Base-by-base conservation (phyloP, 2,113 vertebrate genomes). In the Brachirus orientalis region DNA sequence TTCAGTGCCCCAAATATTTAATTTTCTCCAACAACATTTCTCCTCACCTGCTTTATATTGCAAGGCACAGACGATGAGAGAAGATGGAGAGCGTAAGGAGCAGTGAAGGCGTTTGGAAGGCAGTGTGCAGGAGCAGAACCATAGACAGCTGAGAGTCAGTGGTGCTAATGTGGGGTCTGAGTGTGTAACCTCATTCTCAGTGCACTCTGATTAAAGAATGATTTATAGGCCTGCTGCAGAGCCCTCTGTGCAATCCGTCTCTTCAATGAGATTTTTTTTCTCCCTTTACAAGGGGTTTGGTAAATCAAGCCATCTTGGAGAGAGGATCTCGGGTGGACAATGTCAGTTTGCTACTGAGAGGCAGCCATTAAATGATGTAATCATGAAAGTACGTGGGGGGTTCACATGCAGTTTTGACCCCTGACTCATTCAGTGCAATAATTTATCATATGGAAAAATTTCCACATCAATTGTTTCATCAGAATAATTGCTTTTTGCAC, bases 181-280 rank as follows among this genome's bases (percentile, higher is more conserved):
- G 88, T 84, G 72, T 84, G 79, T 87, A 71, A 86, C 90, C 89
- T 71, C 83, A 86, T 88, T 88, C 90, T 84, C 80, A 68, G 72
- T 62, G 85, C 73, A 82, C 89, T 91, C 89, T 94, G 93, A 95
- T 94, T 95, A 93, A 94, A 94, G 92, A 94, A 93, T 95, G 94
- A 95, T 95, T 95, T 92, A 93, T 90, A 86, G 76, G 75, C 17
- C 43, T 79, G 86, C 59, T 50, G 45, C 84, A 90, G 92, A 88
- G 85, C 87, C 91, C 86, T 87, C 90, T 83, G 90, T 89, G 92
- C 86, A 84, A 93, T 94, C 92, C 28, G 65, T 94, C 92, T 94
- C 80, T 69, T 83, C 89, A 87, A 92, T 91, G 83, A 90, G 90
- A 77, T 92, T 91, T 92, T 74, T 92, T 90, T 89, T 47, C 17